These are phyloP conservation scores for Panagrolaimus sp. DNA, from an alignment of 1,140 invertebrate genomes.

Conservation along the genomic window DNA sequence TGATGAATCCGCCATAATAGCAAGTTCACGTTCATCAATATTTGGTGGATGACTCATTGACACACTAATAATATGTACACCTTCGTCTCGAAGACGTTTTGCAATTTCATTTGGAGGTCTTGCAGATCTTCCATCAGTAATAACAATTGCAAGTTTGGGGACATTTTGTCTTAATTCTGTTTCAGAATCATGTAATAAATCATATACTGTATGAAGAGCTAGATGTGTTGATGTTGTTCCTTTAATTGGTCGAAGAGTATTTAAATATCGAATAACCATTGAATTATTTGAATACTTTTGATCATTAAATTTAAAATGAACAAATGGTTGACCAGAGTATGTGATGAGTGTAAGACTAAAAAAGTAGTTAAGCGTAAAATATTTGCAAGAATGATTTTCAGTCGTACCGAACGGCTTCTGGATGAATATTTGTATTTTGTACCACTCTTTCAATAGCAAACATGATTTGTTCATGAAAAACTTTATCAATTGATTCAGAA, in stretches of 20 bases:
- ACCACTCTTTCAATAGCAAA: conserved; percentile 50
- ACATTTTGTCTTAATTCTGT: conserved; percentile 34
- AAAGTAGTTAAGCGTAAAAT: conserved; percentile 1
- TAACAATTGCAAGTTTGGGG: conserved; percentile 45
- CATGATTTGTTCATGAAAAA: conserved; percentile 52
- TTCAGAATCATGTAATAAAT: conserved; percentile 42
- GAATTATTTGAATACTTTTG: conserved; percentile 44
- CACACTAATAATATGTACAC: conserved; percentile 40
- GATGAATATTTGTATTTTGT: conserved; percentile 53
- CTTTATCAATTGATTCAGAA: conserved; percentile 50
- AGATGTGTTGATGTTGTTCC: conserved; percentile 52
- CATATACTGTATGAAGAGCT: conserved; percentile 43
- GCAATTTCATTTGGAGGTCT: conserved; percentile 25
- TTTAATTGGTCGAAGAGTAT: conserved; percentile 50
- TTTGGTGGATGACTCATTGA: conserved; percentile 39
- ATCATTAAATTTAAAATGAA: conserved; percentile 55
- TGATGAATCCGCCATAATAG: conserved; percentile 42
- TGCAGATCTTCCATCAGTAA: conserved; percentile 52
- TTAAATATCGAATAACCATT: conserved; percentile 41
- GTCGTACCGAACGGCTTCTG: conserved; percentile 53
- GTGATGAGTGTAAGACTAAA: conserved; percentile 50
- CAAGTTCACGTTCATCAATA: conserved; percentile 49
- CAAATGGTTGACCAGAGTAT: conserved; percentile 51
- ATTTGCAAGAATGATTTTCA: background rate
- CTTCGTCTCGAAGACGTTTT: conserved; percentile 22